Base-by-base conservation (phyloP, 2,113 vertebrate genomes). In the Emydocephalus ijimae region DNA sequence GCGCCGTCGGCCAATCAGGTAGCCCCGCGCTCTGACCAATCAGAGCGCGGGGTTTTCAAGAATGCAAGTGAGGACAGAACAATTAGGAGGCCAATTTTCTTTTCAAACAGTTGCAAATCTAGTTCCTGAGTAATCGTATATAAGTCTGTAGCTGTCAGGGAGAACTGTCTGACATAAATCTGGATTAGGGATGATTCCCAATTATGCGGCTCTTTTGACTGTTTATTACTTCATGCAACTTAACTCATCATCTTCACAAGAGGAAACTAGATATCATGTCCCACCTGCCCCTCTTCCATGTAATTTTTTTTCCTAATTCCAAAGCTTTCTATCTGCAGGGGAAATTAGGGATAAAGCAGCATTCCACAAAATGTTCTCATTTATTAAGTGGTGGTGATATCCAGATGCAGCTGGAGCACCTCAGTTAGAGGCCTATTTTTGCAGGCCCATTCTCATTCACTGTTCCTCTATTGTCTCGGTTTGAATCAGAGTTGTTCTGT, bases 401-500 rank as follows among this genome's bases (percentile, higher is more conserved):
- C 43, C 14, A 52, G 15, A 18, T 5, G 85, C n/a, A 50, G 54
- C 43, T 29, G 56, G 24, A 39, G 8, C 55, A 5, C 0, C 45
- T 52, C 43, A 57, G 9, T n/a, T 23, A 21, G 5, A 87, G 88
- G 89, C 64, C 0, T 0, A 6, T 92, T 95, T 94, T 92, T 15
- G 87, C 85, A 85, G 3, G 43, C 21, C 61, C 18, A 69, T 69
- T 34, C n/a, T 59, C 0, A 18, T 69, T 87, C 29, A 48, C 20
- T 9, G 61, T 8, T 64, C 8, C 61, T 4, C 18, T n/a, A 1
- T 9, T 5, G 0, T 1, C 87, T 87, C 74, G 64, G 92, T 56
- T 5, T 0, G n/a, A 90, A 74, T 89, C 88, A 85, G 94, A 91
- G 89, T 95, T 94, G 21, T 94, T 92, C 94, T 96, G 94, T 88